Conservation (phyloP, 2,888 invertebrate species). For the Galerucella nymphaeae region DNA sequence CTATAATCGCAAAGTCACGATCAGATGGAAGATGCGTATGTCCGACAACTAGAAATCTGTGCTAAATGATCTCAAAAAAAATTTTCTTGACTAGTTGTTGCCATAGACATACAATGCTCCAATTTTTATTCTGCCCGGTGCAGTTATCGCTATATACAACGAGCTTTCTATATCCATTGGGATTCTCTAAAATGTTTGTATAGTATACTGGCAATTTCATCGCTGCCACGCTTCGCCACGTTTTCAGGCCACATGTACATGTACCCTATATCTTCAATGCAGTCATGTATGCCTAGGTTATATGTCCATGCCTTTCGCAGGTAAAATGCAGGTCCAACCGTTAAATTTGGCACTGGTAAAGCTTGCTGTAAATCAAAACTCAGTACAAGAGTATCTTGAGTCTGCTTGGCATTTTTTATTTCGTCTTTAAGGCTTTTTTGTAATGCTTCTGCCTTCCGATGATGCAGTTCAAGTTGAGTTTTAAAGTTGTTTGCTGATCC, state of each 20-base stretch:
- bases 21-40: slow-evolving; percentile 40
- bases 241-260: slow-evolving; percentile 45
- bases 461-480: slow-evolving; percentile 41
- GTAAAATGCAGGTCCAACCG: slow-evolving; percentile 2
- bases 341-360: slow-evolving; percentile 32
- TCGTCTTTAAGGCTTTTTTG: slow-evolving; percentile 42
- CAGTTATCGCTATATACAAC: slow-evolving; percentile 39
- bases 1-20: slow-evolving; percentile 21
- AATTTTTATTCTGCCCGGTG: slow-evolving; percentile 43
- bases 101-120: slow-evolving; percentile 39
- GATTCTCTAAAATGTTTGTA: slow-evolving; percentile 40
- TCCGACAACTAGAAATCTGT: slow-evolving; percentile 40
- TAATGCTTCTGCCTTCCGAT: slow-evolving; percentile 40
- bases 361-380: slow-evolving; percentile 35
- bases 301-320: slow-evolving; percentile 41
- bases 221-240: slow-evolving; percentile 40
- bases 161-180: slow-evolving; percentile 22
- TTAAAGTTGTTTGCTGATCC: slow-evolving; percentile 32
- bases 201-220: slow-evolving; percentile 10
- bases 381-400: slow-evolving; percentile 5
- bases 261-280: slow-evolving; percentile 33
- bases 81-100: slow-evolving; percentile 36
- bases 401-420: slow-evolving; percentile 9
- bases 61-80: slow-evolving; percentile 37
- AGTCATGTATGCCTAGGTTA: slow-evolving; percentile 26